A percentile compares a stretch with the other conserved stretches of the same genome.
Conservation (phyloP, 2,888 invertebrate genomes). For the Blera fallax region DNA sequence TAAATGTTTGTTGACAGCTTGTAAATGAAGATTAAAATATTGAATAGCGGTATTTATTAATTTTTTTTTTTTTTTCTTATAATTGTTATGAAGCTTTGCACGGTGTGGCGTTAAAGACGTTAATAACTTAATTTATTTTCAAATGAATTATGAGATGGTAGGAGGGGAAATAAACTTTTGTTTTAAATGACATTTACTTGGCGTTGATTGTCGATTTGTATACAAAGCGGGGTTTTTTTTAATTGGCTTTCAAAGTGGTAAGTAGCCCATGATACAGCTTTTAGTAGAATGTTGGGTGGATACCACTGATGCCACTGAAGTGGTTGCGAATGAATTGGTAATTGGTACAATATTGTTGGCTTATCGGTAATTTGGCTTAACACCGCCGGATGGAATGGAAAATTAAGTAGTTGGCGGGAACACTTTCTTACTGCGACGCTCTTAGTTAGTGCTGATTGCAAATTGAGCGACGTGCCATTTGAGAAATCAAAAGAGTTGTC, state of each 20-base stretch:
- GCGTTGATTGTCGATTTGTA: not conserved
- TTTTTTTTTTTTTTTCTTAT: not conserved
- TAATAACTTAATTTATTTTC: not conserved
- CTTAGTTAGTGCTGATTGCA: too few relatives aligned
- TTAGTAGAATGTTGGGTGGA: too few relatives aligned
- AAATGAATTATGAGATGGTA: not conserved
- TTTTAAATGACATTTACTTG: not conserved
- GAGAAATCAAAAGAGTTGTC: too few relatives aligned
- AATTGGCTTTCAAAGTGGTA: slow-evolving; percentile 1
- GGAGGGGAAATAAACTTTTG: slow-evolving; percentile 2
- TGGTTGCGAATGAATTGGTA: too few relatives aligned
- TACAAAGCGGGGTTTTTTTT: not conserved
- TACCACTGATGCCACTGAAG: too few relatives aligned
- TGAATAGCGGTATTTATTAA: slow-evolving; percentile 3
- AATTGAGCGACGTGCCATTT: too few relatives aligned
- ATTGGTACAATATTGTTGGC: too few relatives aligned
- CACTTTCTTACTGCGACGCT: too few relatives aligned
- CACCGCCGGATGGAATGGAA: too few relatives aligned
- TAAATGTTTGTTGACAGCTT: slow-evolving; percentile 49
- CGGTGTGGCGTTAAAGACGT: not conserved
- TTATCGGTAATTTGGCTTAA: too few relatives aligned
- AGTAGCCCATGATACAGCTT: not conserved
- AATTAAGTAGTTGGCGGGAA: too few relatives aligned
- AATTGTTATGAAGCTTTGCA: not conserved
- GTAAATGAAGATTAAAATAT: slow-evolving; percentile 59